These are phyloP conservation scores for Callaeas wilsoni DNA, from an alignment of 2,113 vertebrate species.

Conservation along the genomic window DNA sequence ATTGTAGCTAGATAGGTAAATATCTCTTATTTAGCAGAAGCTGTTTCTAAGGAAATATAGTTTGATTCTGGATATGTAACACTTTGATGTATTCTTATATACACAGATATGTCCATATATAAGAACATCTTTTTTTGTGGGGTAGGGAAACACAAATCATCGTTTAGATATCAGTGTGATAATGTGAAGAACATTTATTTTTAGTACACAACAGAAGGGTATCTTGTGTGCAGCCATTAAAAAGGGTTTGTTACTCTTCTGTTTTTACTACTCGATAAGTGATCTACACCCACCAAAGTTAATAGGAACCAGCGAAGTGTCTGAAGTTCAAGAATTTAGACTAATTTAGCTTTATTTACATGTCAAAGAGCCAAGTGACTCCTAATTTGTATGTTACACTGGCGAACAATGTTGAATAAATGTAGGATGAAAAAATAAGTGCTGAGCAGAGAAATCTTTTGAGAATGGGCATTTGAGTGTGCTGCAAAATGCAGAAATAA, in stretches of 20 bases:
- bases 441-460: not conserved
- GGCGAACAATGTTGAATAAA: not conserved
- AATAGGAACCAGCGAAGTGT: not conserved
- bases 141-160: not conserved
- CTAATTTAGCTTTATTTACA: not conserved
- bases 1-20: not conserved
- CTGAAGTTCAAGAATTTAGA: not conserved
- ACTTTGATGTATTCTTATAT: not conserved
- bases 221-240: not conserved
- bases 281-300: not conserved
- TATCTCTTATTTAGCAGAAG: not conserved
- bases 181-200: not conserved
- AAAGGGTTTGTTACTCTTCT: not conserved
- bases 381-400: not conserved
- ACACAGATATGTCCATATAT: not conserved
- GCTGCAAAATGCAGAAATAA: conserved; percentile 24
- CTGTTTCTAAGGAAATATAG: not conserved
- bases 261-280: not conserved
- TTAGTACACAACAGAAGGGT: not conserved
- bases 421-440: not conserved
- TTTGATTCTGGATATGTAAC: not conserved
- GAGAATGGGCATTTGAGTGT: not conserved
- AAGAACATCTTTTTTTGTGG: not conserved
- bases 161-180: not conserved
- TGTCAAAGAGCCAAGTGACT: not conserved